Percentiles rank a stretch among this genome's conserved stretches.
Conservation (phyloP, 2,888 invertebrate genomes). For the Drosophila siamana region DNA sequence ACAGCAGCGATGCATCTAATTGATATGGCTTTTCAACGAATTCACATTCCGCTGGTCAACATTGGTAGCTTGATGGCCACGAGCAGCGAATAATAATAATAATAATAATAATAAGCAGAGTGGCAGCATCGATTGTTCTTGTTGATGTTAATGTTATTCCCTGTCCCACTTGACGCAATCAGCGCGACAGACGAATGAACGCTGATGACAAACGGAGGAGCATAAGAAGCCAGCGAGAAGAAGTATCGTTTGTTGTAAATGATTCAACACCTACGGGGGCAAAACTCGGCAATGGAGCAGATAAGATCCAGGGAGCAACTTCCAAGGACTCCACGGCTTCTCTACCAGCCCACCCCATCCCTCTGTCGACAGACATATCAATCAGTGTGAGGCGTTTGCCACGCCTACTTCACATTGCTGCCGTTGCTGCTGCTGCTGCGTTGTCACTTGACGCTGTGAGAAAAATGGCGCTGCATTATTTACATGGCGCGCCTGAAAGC, state of each 20-base stretch:
- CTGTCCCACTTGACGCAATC: constrained; percentile 60
- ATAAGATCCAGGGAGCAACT: constrained; percentile 63
- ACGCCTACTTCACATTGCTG: constrained; percentile 7
- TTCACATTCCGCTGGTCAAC: constrained; percentile 19
- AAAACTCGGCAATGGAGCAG: constrained; percentile 50
- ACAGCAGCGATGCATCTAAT: constrained; percentile 34
- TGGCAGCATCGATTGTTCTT: constrained; percentile 25
- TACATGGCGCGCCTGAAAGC: constrained; percentile 80
- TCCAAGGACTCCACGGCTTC: constrained; percentile 25
- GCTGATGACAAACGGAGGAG: constrained; percentile 42
- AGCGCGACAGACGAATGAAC: constrained; percentile 43
- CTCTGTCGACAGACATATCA: constrained; percentile 67
- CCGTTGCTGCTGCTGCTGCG: not conserved
- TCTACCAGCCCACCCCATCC: not conserved
- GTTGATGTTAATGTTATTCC: constrained; percentile 31
- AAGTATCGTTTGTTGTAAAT: constrained; percentile 60
- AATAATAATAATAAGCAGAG: constrained; percentile 40
- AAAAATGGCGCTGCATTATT: constrained; percentile 79
- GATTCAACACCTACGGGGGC: constrained; percentile 78
- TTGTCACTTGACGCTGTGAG: constrained; percentile 47
- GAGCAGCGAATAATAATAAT: constrained; percentile 47
- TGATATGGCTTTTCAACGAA: constrained; percentile 32
- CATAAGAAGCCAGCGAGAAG: constrained; percentile 2
- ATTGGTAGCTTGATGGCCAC: constrained; percentile 45
- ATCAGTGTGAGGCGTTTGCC: constrained; percentile 56